Evolutionary conservation across 2,113 vertebrate species (phyloP).

Genomic region (Psittacus erithacus): DNA sequence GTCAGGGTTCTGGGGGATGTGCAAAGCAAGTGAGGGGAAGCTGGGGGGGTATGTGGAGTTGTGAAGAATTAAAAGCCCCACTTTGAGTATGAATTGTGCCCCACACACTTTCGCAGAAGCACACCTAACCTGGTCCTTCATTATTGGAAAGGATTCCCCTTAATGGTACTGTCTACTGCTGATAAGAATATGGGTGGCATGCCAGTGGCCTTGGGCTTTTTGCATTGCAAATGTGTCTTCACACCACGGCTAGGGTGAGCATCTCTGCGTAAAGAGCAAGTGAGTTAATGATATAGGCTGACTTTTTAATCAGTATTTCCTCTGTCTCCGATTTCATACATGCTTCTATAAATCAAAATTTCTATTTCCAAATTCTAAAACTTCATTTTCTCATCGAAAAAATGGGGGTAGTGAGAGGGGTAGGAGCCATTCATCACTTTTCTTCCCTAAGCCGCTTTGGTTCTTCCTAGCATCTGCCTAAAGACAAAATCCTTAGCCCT

Average conservation of each 20-base stretch:
- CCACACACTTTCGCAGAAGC: not conserved
- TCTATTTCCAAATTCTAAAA: not conserved
- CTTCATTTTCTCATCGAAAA: not conserved
- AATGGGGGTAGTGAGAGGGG: accelerated
- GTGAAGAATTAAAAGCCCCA: not conserved
- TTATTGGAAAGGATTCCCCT: not conserved
- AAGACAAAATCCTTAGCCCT: not conserved
- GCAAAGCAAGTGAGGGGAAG: not conserved
- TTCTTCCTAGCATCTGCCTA: not conserved
- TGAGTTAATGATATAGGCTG: not conserved
- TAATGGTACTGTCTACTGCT: not conserved
- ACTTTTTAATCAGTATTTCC: not conserved
- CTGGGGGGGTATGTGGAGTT: not conserved
- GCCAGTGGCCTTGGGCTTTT: not conserved
- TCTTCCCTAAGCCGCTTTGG: not conserved
- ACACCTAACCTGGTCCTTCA: not conserved
- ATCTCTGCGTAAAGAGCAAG: not conserved
- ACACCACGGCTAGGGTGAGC: accelerated
- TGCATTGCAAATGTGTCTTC: not conserved
- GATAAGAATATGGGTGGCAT: not conserved
- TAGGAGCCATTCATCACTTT: not conserved
- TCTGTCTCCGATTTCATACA: not conserved
- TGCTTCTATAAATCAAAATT: not conserved
- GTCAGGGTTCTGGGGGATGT: not conserved
- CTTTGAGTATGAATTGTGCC: not conserved